A percentile compares a stretch with the other conserved stretches of the same genome.
Conservation (phyloP, 2,888 invertebrate genomes). For the Trichopoda pennipes region DNA sequence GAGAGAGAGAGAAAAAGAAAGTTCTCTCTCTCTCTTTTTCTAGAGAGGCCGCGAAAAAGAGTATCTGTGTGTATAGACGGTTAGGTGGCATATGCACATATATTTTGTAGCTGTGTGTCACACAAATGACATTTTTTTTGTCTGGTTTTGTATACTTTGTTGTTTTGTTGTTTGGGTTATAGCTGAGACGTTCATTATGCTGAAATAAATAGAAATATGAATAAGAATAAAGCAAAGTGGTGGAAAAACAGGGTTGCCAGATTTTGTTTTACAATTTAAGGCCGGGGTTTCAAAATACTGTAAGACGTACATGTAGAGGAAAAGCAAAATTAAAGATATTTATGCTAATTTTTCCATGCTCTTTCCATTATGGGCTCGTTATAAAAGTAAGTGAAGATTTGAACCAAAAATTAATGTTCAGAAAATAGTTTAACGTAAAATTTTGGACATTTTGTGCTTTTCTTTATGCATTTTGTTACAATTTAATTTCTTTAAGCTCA, state of each 20-base stretch:
- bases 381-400: no score
- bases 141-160: neutral
- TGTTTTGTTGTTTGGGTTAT: conserved; percentile 31
- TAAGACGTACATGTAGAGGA: no score
- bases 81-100: neutral
- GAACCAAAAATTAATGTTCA: no score
- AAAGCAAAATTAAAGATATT: no score
- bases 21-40: no score
- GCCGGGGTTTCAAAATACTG: no score
- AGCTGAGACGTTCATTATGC: conserved; percentile 7
- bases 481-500: no score
- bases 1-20: neutral
- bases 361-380: neutral
- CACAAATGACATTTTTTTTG: neutral
- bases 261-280: neutral
- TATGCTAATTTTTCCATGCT: no score
- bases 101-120: conserved; percentile 25
- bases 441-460: no score
- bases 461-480: no score
- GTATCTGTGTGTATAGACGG: conserved; percentile 21
- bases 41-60: no score
- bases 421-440: no score
- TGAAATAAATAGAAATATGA: conserved; percentile 40
- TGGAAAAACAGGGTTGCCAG: conserved; percentile 27
- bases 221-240: conserved; percentile 27